phyloP scores from a whole-genome alignment of 2,113 vertebrate species.

The Chamaea fasciata region DNA sequence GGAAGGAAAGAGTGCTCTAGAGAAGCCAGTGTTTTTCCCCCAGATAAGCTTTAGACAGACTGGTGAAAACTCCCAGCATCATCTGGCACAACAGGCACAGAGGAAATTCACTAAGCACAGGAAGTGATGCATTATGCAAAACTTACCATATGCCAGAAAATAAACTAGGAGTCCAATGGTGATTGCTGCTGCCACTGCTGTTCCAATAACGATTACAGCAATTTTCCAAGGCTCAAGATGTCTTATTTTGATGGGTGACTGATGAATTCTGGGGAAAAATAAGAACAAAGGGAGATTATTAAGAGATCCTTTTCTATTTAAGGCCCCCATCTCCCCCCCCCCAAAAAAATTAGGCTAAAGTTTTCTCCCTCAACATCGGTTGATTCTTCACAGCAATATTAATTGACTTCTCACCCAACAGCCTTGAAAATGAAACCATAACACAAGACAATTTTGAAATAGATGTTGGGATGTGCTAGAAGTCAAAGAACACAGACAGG shows the following conservation, averaged over 20 bases:
- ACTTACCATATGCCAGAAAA: slow-evolving; percentile 70
- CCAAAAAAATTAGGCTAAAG: rapidly evolving
- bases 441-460: background rate
- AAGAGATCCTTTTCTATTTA: background rate
- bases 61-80: background rate
- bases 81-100: background rate
- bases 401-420: background rate
- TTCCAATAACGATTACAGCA: slow-evolving; percentile 16
- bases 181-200: slow-evolving; percentile 49
- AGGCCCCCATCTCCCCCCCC: rapidly evolving
- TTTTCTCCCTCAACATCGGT: background rate
- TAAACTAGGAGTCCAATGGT: slow-evolving; percentile 58
- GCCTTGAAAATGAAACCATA: background rate
- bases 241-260: slow-evolving; percentile 20
- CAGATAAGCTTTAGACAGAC: background rate
- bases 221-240: slow-evolving; percentile 64
- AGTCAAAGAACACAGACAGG: background rate
- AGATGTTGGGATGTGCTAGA: background rate
- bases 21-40: background rate
- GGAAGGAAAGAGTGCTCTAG: background rate
- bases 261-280: slow-evolving; percentile 21
- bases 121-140: background rate
- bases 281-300: background rate
- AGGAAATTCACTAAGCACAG: background rate
- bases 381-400: background rate